Percentiles rank a stretch among this genome's conserved stretches.
phyloP scores from a whole-genome alignment of 2,888 invertebrate genomes.

The Congeria kusceri region DNA sequence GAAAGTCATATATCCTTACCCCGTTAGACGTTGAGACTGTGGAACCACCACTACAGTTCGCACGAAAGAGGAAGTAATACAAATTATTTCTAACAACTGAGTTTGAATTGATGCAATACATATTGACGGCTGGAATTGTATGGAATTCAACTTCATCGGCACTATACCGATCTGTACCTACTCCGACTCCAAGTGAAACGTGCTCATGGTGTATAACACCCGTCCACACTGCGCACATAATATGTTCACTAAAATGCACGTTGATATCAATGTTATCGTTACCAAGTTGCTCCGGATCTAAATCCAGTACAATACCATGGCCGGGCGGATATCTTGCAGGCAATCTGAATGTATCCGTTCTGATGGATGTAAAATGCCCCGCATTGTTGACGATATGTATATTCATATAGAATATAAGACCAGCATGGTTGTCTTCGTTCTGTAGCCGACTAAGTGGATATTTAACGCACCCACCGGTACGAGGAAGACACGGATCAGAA shows the following conservation, averaged over 20 bases:
- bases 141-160: slow-evolving; percentile 26
- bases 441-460: slow-evolving; percentile 41
- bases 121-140: neutral
- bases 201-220: slow-evolving; percentile 46
- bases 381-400: slow-evolving; percentile 50
- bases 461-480: slow-evolving; percentile 40
- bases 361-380: slow-evolving; percentile 32
- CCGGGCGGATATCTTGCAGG: slow-evolving; percentile 60
- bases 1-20: slow-evolving; percentile 8
- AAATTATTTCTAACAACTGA: neutral
- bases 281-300: slow-evolving; percentile 16
- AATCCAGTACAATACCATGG: slow-evolving; percentile 46
- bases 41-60: slow-evolving; percentile 29
- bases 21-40: slow-evolving; percentile 36
- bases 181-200: slow-evolving; percentile 22
- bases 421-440: slow-evolving; percentile 23
- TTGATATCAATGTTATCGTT: neutral
- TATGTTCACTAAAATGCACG: slow-evolving; percentile 9
- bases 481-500: slow-evolving; percentile 8
- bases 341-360: slow-evolving; percentile 34
- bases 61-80: slow-evolving; percentile 11
- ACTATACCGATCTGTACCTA: slow-evolving; percentile 11
- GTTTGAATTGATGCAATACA: slow-evolving; percentile 1
- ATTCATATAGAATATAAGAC: slow-evolving; percentile 28
- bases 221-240: slow-evolving; percentile 41